Evolutionary conservation across 2,797 vertebrate genomes (phyloP).

Genomic region (Megalops cyprinoides): DNA sequence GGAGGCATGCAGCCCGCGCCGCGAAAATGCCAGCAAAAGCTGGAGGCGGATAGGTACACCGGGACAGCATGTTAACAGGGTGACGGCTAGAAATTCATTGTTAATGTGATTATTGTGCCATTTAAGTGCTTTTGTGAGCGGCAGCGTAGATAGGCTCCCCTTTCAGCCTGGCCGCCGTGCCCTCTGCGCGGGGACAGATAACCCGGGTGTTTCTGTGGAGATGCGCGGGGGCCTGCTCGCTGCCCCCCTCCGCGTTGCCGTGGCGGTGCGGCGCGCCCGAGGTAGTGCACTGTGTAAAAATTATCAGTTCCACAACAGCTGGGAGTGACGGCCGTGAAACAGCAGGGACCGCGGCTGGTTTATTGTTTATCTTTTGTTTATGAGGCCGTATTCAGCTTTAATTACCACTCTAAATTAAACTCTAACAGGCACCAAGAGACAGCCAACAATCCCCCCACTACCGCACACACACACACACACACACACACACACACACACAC

Average conservation of each 20-base stretch:
- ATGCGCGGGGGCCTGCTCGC: background rate
- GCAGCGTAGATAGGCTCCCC: constrained; percentile 30
- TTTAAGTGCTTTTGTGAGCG: constrained; percentile 45
- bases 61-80: background rate
- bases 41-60: constrained; percentile 24
- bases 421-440: constrained; percentile 96
- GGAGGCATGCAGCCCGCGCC: constrained; percentile 1
- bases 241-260: constrained; percentile 61
- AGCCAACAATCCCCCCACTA: constrained; percentile 62
- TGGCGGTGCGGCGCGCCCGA: constrained; percentile 68
- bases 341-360: constrained; percentile 92
- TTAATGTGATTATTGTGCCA: constrained; percentile 45
- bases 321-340: constrained; percentile 95
- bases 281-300: constrained; percentile 87
- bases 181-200: constrained; percentile 1
- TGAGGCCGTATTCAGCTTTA: constrained; percentile 99
- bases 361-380: constrained; percentile 99
- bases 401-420: constrained; percentile 99
- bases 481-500: constrained; percentile 20
- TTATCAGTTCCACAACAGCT: constrained; percentile 94
- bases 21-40: background rate
- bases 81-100: constrained; percentile 44
- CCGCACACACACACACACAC: constrained; percentile 22
- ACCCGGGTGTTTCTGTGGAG: constrained; percentile 3
- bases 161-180: constrained; percentile 11